A percentile compares a stretch with the other conserved stretches of the same genome.
These are phyloP conservation scores for Xestobium rufovillosum DNA, from an alignment of 2,888 invertebrate species.

Conservation along the genomic window DNA sequence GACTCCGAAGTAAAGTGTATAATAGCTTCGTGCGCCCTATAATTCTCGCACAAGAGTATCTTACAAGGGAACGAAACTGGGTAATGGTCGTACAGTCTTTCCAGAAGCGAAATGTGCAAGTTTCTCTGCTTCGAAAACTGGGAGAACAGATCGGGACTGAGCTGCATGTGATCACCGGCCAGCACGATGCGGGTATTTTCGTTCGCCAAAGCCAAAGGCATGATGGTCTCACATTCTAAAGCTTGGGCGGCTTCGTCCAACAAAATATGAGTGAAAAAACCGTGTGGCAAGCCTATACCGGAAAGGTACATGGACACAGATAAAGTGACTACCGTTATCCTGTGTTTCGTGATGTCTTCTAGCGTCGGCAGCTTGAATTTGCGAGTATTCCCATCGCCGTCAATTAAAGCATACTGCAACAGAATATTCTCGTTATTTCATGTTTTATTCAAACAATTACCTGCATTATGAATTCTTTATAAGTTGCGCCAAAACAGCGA, in stretches of 20 bases:
- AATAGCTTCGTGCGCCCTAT: conserved; percentile 74
- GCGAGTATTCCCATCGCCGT: conserved; percentile 46
- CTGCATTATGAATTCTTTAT: no score
- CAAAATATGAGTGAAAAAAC: conserved; percentile 72
- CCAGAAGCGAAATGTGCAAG: conserved; percentile 65
- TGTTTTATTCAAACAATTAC: no score
- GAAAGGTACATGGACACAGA: conserved; percentile 70
- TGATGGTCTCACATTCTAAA: conserved; percentile 77
- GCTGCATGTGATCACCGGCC: conserved; percentile 81
- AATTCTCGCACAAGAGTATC: conserved; percentile 73
- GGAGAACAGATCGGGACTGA: conserved; percentile 75
- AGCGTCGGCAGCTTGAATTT: conserved; percentile 62
- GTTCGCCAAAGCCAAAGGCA: conserved; percentile 68
- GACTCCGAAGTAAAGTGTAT: conserved; percentile 74
- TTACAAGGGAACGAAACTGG: conserved; percentile 67
- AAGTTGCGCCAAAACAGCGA: no score
- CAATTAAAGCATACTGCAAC: conserved; percentile 65
- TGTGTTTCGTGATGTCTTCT: conserved; percentile 62
- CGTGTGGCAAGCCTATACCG: conserved; percentile 58
- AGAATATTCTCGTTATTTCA: conserved; percentile 21
- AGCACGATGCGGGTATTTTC: conserved; percentile 66
- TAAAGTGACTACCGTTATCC: conserved; percentile 71
- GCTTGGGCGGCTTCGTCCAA: conserved; percentile 84
- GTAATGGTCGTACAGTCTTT: conserved; percentile 70
- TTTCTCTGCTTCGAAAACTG: conserved; percentile 63